These are phyloP conservation scores for Melanostigma gelatinosum DNA, from an alignment of 2,113 vertebrate species.

Conservation along the genomic window DNA sequence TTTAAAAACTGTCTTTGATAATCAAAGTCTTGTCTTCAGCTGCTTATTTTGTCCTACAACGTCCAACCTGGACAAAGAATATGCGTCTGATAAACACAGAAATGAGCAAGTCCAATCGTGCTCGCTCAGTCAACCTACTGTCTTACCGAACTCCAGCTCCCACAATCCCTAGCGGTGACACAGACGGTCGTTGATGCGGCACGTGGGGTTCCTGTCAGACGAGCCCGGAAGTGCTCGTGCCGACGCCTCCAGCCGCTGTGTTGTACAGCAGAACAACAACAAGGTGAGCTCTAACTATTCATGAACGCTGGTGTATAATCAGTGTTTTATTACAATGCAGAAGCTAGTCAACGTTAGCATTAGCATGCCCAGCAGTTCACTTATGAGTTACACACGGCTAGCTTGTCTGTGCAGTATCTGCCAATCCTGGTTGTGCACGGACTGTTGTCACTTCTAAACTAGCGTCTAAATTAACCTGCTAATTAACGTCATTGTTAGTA, in stretches of 20 bases:
- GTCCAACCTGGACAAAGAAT: background rate
- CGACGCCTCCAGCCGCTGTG: background rate
- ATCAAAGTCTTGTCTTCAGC: background rate
- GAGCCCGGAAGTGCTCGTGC: background rate
- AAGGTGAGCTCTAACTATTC: slow-evolving; percentile 3
- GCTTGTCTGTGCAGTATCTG: background rate
- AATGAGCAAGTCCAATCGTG: background rate
- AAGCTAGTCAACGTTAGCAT: slow-evolving; percentile 12
- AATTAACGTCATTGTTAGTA: background rate
- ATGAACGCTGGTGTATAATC: accelerated
- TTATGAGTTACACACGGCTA: background rate
- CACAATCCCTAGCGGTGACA: slow-evolving; percentile 23
- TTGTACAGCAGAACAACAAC: background rate
- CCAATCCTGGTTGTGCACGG: background rate
- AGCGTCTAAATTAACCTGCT: background rate
- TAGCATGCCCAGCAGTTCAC: background rate
- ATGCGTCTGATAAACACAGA: background rate
- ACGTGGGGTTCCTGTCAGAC: background rate
- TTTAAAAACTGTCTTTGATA: background rate
- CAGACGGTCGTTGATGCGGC: background rate
- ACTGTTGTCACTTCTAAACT: too few species aligned
- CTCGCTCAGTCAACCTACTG: background rate
- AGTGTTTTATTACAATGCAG: background rate
- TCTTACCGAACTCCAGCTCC: slow-evolving; percentile 16
- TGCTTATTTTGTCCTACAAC: background rate